phyloP scores from a whole-genome alignment of 1,140 invertebrate species.

The Gryon sp. region DNA sequence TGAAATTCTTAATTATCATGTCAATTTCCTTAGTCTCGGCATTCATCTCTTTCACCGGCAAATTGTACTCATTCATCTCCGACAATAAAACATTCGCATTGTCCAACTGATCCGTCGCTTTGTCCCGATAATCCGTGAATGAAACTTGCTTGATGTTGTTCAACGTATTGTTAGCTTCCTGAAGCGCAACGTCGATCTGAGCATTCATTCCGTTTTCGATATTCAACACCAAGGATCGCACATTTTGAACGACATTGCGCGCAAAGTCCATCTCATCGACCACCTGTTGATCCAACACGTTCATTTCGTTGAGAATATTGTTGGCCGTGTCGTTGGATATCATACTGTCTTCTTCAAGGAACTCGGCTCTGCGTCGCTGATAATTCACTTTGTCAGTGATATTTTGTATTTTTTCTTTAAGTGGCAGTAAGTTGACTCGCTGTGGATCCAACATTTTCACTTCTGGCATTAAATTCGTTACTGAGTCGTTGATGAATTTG shows the following conservation, averaged over 20 bases:
- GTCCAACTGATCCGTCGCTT: constrained; percentile 81
- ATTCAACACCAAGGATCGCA: constrained; percentile 84
- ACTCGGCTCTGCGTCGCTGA: constrained; percentile 81
- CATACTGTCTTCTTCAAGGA: constrained; percentile 75
- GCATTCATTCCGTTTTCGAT: constrained; percentile 83
- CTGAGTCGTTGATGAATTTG: constrained; percentile 86
- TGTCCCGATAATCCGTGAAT: constrained; percentile 77
- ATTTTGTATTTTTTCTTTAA: constrained; percentile 81
- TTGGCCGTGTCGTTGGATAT: constrained; percentile 80
- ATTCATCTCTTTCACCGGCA: constrained; percentile 84
- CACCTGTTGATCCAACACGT: constrained; percentile 79
- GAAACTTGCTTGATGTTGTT: constrained; percentile 83
- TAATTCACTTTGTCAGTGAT: constrained; percentile 80
- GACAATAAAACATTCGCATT: constrained; percentile 84
- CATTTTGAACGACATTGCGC: constrained; percentile 82
- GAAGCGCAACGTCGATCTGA: constrained; percentile 87
- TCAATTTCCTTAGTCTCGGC: constrained; percentile 80
- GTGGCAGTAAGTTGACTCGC: constrained; percentile 82
- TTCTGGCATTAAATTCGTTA: constrained; percentile 82
- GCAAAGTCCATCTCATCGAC: constrained; percentile 79
- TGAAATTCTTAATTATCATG: constrained; percentile 82
- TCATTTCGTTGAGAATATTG: constrained; percentile 80
- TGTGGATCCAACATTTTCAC: constrained; percentile 84
- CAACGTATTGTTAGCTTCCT: constrained; percentile 86
- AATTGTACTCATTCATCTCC: constrained; percentile 83